Conservation (phyloP, 1,140 invertebrate genomes). For the Luehdorfia chinensis region DNA sequence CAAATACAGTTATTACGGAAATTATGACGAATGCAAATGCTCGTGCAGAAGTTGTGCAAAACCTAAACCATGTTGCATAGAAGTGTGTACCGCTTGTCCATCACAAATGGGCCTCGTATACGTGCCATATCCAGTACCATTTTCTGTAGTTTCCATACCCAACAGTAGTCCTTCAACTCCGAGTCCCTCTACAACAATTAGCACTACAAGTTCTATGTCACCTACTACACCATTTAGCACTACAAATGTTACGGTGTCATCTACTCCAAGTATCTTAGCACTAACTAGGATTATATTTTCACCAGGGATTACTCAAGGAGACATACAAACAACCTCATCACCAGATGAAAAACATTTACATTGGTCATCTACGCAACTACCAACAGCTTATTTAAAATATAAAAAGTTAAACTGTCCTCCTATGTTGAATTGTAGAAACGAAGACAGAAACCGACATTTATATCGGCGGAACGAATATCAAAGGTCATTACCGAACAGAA, state of each 20-base stretch:
- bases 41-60: constrained; percentile 9
- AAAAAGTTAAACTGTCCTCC: neutral
- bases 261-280: no score
- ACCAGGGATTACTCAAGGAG: no score
- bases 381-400: no score
- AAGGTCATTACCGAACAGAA: constrained; percentile 2
- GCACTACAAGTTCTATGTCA: neutral
- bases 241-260: no score
- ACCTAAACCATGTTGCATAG: constrained; percentile 2
- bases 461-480: neutral
- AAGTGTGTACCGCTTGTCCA: neutral
- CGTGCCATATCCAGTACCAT: constrained; percentile 6
- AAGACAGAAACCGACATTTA: neutral
- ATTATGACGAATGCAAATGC: constrained; percentile 9
- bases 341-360: no score
- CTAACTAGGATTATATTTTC: no score
- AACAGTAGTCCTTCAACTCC: neutral
- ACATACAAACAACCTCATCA: no score
- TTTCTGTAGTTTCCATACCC: neutral
- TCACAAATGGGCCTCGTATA: neutral
- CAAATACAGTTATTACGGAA: neutral
- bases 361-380: neutral
- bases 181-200: neutral
- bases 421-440: neutral
- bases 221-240: neutral